phyloP scores from a whole-genome alignment of 2,888 invertebrate genomes.

The Drosophila limbata region DNA sequence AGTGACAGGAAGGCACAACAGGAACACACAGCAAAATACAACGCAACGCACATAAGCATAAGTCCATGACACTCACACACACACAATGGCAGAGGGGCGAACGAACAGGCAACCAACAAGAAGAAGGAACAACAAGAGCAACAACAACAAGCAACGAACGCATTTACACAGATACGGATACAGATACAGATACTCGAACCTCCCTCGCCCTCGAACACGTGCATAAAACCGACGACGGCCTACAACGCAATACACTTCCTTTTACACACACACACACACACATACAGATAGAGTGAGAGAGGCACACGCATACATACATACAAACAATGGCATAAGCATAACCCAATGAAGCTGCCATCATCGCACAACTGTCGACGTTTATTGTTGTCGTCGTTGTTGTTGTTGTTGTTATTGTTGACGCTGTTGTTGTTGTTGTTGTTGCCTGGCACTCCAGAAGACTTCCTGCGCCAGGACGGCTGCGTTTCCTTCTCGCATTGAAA shows the following conservation, averaged over 20 bases:
- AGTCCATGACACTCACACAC: slow-evolving; percentile 55
- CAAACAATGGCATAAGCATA: slow-evolving; percentile 59
- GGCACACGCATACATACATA: slow-evolving; percentile 7
- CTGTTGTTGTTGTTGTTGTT: slow-evolving; percentile 14
- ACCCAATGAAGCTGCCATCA: slow-evolving; percentile 78
- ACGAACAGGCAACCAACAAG: slow-evolving; percentile 56
- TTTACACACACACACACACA: slow-evolving; percentile 62
- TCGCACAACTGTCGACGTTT: slow-evolving; percentile 70
- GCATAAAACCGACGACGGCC: slow-evolving; percentile 67
- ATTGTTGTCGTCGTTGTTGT: slow-evolving; percentile 32
- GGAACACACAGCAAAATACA: slow-evolving; percentile 64
- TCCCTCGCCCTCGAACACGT: slow-evolving; percentile 70
- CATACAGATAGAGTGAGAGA: slow-evolving; percentile 6
- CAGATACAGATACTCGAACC: slow-evolving; percentile 74
- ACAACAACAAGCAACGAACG: slow-evolving; percentile 49
- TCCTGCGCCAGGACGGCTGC: slow-evolving; percentile 65
- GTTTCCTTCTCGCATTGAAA: slow-evolving; percentile 64
- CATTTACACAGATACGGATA: slow-evolving; percentile 82
- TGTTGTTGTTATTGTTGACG: slow-evolving; percentile 26
- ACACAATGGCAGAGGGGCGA: slow-evolving; percentile 55
- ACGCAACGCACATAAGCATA: slow-evolving; percentile 63
- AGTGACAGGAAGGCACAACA: slow-evolving; percentile 69
- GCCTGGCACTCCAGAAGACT: slow-evolving; percentile 62
- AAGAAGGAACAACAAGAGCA: slow-evolving; percentile 28
- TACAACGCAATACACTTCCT: slow-evolving; percentile 80